phyloP scores from a whole-genome alignment of 2,113 vertebrate species.

The Ctenomys sociabilis region DNA sequence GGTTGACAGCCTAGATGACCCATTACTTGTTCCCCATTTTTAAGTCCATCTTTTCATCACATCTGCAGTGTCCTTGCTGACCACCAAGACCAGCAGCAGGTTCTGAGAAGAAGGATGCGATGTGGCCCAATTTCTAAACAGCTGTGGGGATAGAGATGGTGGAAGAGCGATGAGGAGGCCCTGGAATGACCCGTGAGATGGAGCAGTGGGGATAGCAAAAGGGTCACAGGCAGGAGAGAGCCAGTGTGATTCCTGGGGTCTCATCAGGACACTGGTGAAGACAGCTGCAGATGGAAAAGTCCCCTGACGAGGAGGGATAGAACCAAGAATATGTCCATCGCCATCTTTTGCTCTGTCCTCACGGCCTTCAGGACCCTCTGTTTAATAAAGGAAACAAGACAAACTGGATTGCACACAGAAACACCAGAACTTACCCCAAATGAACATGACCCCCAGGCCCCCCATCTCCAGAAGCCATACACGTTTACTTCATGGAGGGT shows the following conservation, averaged over 20 bases:
- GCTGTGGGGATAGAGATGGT: neutral
- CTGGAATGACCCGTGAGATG: fast-evolving
- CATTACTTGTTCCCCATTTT: neutral
- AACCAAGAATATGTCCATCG: neutral
- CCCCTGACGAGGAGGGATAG: neutral
- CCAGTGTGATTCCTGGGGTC: neutral
- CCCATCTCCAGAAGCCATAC: neutral
- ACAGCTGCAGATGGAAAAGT: neutral
- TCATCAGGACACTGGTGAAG: neutral
- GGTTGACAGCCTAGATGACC: neutral
- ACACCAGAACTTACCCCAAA: neutral
- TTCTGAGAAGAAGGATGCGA: neutral
- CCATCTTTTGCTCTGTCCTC: neutral
- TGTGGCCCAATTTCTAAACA: neutral
- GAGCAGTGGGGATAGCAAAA: neutral
- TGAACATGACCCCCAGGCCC: neutral
- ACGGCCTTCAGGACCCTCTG: neutral
- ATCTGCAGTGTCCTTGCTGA: neutral
- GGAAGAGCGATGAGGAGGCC: neutral
- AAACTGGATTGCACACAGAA: neutral
- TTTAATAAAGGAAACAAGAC: slow-evolving; percentile 9
- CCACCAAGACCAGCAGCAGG: neutral
- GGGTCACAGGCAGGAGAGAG: neutral
- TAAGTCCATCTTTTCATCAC: neutral
- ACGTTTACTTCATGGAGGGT: neutral